Percentiles rank a stretch among this genome's conserved stretches.
These are phyloP conservation scores for Ibidorhyncha struthersii DNA, from an alignment of 2,113 vertebrate species.

Conservation along the genomic window DNA sequence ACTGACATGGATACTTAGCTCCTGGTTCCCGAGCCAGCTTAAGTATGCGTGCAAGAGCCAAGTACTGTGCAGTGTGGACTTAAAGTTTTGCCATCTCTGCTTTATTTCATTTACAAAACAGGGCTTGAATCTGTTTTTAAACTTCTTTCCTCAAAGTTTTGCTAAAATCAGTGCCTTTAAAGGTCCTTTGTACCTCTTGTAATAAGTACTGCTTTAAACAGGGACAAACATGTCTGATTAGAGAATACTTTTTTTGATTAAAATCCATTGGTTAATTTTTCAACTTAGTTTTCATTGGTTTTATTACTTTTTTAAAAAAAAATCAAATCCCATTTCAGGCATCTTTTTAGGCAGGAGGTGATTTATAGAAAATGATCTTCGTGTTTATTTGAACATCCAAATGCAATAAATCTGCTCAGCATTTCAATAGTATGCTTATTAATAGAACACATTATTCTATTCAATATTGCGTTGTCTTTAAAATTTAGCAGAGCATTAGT, in stretches of 20 bases:
- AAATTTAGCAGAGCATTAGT: slow-evolving; percentile 80
- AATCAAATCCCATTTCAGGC: slow-evolving; percentile 65
- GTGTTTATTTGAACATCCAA: slow-evolving; percentile 76
- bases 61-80: neutral
- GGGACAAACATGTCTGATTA: too few relatives aligned
- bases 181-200: too few relatives aligned
- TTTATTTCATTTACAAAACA: too few relatives aligned
- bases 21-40: slow-evolving; percentile 42
- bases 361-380: slow-evolving; percentile 73
- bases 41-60: slow-evolving; percentile 46
- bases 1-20: slow-evolving; percentile 67
- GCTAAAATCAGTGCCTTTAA: too few relatives aligned
- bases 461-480: slow-evolving; percentile 80
- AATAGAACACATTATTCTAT: slow-evolving; percentile 78
- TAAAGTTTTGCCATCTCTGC: too few relatives aligned
- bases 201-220: too few relatives aligned
- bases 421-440: slow-evolving; percentile 77
- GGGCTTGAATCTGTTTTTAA: too few relatives aligned
- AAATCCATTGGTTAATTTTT: slow-evolving; percentile 71
- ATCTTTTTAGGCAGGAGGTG: slow-evolving; percentile 66
- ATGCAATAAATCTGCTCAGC: slow-evolving; percentile 75
- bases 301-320: slow-evolving; percentile 46
- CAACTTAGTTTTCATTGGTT: slow-evolving; percentile 65
- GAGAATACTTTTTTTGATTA: slow-evolving; percentile 30
- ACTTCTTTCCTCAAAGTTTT: too few relatives aligned